Evolutionary conservation across 2,888 invertebrate species (phyloP), one percentile per base, ranked within the genome.

Genomic region (Therioaphis trifolii): DNA sequence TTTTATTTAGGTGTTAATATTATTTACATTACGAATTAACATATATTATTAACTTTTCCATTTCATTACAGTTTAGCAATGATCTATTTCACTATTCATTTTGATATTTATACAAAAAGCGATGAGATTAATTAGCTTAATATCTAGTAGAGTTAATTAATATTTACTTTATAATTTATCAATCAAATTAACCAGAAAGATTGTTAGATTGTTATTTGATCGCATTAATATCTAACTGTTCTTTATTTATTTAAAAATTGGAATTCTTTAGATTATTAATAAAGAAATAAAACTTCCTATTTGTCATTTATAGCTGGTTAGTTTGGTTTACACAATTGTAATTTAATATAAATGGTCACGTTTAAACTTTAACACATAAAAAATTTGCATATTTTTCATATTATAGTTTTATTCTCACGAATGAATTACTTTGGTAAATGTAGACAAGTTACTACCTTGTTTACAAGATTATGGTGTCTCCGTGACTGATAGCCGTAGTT

Each of bases 401-500:
- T 52, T n/a, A 55, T 9, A 24, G 52, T 15, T 66, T n/a, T 46
- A 46, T 76, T 76, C 63, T 61, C 76, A 76, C 46, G 77, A 66
- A 52, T 35, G 29, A 14, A 11, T 14, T 63, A 63, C 21, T 49
- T 35, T 21, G 61, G 15, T 52, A 82, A 52, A 74, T 40, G 72
- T n/a, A 40, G 24, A 74, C 61, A 82, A 74, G 74, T 82, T 82
- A 82, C 82, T 24, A 82, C 52, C 66, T 74, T 74, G 63, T 82
- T 82, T 82, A 82, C 82, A 66, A 82, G 82, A 63, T n/a, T 72
- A 82, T 49, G 35, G 46, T 0, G 29, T 61, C 35, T 4, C 74
- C 82, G 66, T 82, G 82, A 82, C 82, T 82, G 74, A 82, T 82
- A 82, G 63, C 82, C 74, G 24, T 74, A 27, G 40, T 9, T 63